Conservation (phyloP, 2,888 invertebrate genomes). For the Autographa pulchrina region DNA sequence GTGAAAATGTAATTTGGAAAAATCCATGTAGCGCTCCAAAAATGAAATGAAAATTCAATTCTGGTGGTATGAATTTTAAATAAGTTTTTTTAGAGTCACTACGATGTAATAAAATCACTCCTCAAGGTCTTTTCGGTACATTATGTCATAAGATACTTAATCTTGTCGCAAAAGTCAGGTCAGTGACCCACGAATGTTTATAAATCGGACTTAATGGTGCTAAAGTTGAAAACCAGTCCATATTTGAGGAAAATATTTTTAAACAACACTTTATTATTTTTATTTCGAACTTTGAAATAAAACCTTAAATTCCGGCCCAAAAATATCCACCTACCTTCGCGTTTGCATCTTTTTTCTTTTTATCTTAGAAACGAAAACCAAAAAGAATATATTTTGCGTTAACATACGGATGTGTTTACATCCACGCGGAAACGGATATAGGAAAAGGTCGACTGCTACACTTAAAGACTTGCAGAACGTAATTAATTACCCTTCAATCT, state of each 20-base stretch:
- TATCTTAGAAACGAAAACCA: not conserved
- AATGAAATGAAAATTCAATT: too few relatives aligned
- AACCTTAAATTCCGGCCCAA: too few relatives aligned
- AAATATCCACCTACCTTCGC: not conserved
- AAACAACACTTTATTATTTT: too few relatives aligned
- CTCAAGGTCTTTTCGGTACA: not conserved
- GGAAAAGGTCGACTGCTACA: slow-evolving; percentile 64
- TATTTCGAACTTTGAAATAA: too few relatives aligned
- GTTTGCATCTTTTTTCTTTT: not conserved
- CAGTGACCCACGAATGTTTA: not conserved
- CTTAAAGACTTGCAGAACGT: slow-evolving; percentile 46
- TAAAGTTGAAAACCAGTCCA: not conserved
- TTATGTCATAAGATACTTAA: not conserved
- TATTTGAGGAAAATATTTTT: too few relatives aligned
- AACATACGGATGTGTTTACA: slow-evolving; percentile 35
- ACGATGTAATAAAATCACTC: not conserved
- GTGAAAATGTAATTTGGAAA: too few relatives aligned
- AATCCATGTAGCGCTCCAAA: too few relatives aligned
- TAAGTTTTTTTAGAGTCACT: too few relatives aligned
- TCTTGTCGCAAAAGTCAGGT: not conserved
- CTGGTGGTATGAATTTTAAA: too few relatives aligned
- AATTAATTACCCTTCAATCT: slow-evolving; percentile 35
- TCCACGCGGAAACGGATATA: slow-evolving; percentile 68
- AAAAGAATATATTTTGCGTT: slow-evolving; percentile 33
- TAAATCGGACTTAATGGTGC: not conserved